Base-by-base conservation (phyloP, 2,113 vertebrate genomes). In the Xerus inauris region DNA sequence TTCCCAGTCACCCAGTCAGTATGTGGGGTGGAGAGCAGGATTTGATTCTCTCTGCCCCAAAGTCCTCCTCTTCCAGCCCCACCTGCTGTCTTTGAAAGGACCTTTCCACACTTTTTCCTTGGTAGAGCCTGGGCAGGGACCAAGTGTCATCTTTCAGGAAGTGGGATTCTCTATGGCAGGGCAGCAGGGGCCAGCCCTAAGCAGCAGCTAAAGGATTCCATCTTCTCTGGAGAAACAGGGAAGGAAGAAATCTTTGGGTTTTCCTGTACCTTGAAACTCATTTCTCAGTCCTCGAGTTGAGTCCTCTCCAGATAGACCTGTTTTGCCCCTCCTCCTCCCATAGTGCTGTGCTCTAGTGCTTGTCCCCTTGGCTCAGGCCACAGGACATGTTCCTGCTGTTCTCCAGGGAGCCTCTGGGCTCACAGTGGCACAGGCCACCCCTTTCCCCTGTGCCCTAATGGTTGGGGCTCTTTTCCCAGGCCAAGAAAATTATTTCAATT, bases 311-410 rank as follows among this genome's bases (percentile, higher is more conserved):
- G 20, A 9, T 2, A 16, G 42, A 64, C 24, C 28, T 1, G 19
- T 14, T 40, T 35, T 13, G 19, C 13, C 42, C 57, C 51, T 35
- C 32, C 24, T 6, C 19, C 19, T 13, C 26, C 32, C 67, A 42
- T 16, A 81, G 28, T 0, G 0, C 38, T 49, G 35, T 0, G 0
- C 1, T 28, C 45, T 12, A 14, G 30, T 6, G 13, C 77, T 47
- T 17, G 5, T 40, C 9, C 24, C 69, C n/a, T 8, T 49, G 64
- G 35, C 11, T 51, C 20, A 38, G 45, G n/a, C 24, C 10, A 24
- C 10, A 16, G 69, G n/a, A 32, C 24, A 10, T 76, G 79, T 38
- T 71, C 69, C 38, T 24, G 19, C 13, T 54, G 47, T 26, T 62
- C 47, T n/a, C 64, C 10, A 16, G 30, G n/a, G n/a, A 62, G 38